Conservation (phyloP, 1,140 invertebrate species). For the Drosophila persimilis region DNA sequence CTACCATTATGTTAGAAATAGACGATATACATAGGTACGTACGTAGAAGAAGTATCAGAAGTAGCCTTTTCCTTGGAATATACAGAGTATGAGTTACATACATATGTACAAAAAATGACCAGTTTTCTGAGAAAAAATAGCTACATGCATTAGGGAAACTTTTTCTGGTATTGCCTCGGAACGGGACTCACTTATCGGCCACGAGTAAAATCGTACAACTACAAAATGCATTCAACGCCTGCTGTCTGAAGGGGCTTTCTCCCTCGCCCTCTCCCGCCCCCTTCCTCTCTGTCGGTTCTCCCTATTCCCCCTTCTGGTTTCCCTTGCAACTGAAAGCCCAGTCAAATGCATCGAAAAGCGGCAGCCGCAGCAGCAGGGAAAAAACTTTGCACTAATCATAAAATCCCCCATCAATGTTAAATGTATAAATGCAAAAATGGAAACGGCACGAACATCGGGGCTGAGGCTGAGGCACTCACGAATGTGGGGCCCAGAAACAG, state of each 20-base stretch:
- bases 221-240: conserved; percentile 67
- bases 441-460: conserved; percentile 48
- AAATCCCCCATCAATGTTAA: conserved; percentile 56
- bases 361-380: conserved; percentile 48
- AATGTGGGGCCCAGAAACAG: conserved; percentile 52
- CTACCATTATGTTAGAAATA: no score
- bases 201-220: conserved; percentile 43
- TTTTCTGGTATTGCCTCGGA: no score
- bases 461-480: conserved; percentile 46
- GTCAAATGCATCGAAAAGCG: conserved; percentile 56
- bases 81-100: no score
- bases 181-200: conserved; percentile 36
- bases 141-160: conserved; percentile 2
- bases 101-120: neutral
- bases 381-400: conserved; percentile 54
- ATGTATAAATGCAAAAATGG: conserved; percentile 59
- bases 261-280: conserved; percentile 22
- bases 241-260: conserved; percentile 32
- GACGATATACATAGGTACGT: no score
- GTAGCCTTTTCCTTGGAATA: no score
- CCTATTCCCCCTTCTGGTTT: neutral
- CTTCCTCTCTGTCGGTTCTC: neutral
- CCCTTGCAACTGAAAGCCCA: conserved; percentile 65
- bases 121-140: neutral
- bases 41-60: no score